A percentile compares a stretch with the other conserved stretches of the same genome.
phyloP scores from a whole-genome alignment of 2,113 vertebrate species.

The Plecotus auritus region DNA sequence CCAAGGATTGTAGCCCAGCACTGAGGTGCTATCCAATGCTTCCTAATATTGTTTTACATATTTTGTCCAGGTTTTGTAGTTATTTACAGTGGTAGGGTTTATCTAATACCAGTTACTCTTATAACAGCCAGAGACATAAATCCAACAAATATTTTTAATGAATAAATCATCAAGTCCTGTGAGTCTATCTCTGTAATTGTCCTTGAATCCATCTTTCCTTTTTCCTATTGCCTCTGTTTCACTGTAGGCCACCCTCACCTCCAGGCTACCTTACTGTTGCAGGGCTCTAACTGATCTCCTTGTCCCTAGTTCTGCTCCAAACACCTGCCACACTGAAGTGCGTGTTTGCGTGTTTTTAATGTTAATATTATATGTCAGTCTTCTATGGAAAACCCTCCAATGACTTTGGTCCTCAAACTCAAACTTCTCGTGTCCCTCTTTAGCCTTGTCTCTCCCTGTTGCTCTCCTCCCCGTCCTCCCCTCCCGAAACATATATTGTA shows the following conservation, averaged over 20 bases:
- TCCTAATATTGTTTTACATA: not conserved
- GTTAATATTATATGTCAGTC: not conserved
- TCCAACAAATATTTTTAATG: not conserved
- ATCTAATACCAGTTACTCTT: not conserved
- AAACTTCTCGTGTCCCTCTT: not conserved
- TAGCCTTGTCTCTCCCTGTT: not conserved
- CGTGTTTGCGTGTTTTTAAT: not conserved
- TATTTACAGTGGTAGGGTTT: not conserved
- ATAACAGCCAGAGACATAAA: not conserved
- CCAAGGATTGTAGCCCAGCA: not conserved
- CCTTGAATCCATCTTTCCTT: not conserved
- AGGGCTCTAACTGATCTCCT: not conserved
- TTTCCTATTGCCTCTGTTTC: not conserved
- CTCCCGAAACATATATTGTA: not conserved
- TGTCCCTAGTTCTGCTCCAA: not conserved
- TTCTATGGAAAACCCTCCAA: not conserved
- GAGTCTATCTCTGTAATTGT: not conserved
- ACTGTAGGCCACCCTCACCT: not conserved
- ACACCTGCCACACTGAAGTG: not conserved
- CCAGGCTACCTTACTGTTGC: not conserved
- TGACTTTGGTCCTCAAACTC: not conserved
- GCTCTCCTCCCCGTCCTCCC: fast-evolving
- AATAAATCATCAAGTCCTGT: not conserved
- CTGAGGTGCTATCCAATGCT: not conserved
- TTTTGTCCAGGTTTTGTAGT: not conserved